Base-by-base conservation (phyloP, 2,113 vertebrate species). In the Albula goreensis region DNA sequence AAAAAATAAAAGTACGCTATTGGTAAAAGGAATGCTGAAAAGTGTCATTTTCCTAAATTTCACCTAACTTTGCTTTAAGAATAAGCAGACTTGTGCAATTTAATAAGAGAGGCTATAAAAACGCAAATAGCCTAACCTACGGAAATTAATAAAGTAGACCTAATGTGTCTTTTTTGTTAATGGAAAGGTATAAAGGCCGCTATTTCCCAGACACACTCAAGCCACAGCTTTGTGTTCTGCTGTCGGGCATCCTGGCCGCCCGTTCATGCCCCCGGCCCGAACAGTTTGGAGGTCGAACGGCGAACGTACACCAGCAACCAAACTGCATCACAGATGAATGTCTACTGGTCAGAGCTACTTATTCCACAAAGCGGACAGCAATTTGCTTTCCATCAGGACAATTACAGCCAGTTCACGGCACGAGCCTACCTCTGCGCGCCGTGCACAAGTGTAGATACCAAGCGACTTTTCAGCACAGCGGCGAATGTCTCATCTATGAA, bases 401-500 rank as follows among this genome's bases (percentile, higher is more conserved):
- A 83, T 66, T 0, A 60, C 60, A 41, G 57, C 77, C 11, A 50
- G 31, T 85, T 78, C 25, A 22, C 74, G 15, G 51, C 77, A 52
- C 19, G 74, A 41, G 77, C 22, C 3, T 83, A 12, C 48, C 74
- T 53, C 53, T 78, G 70, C 48, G 84, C 50, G 9, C 74, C 50
- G 22, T 78, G 77, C 50, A 85, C 74, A 56, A 56, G 50, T 53
- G 70, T 53, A 22, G 25, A 31, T 56, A 56, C 48, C 50, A 48
- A 84, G 83, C 60, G 22, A 70, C 41, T 84, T 17, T 84, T 66
- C 49, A 84, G 83, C 66, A 84, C 63, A 85, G 84, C 74, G 53
- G 74, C 7, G 31, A 51, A 85, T 57, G 12, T 85, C 31, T 79
- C 57, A 84, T 70, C 74, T 51, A 81, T 81, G 10, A 81, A 81